Evolutionary conservation across 23 tunicate species (phyloP).

Genomic region (Aplidium turbinatum): DNA sequence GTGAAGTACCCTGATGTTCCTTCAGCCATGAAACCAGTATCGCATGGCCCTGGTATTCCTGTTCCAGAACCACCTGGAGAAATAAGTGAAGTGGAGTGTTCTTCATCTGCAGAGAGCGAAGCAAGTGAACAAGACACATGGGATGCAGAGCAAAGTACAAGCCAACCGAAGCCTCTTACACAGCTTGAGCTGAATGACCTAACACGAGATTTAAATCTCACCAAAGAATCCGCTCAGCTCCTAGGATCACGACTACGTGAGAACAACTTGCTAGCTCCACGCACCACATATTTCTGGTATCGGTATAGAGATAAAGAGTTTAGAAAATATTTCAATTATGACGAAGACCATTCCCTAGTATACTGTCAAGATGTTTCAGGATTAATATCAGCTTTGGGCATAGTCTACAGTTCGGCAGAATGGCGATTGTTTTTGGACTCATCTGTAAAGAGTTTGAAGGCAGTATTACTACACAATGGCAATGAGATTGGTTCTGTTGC

Average conservation of each 20-base stretch:
- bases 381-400: slow-evolving; percentile 22
- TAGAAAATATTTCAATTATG: slow-evolving; percentile 20
- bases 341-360: slow-evolving; percentile 30
- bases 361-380: slow-evolving; percentile 34
- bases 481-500: slow-evolving; percentile 28
- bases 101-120: slow-evolving; percentile 43
- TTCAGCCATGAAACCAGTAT: slow-evolving; percentile 21
- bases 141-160: slow-evolving; percentile 18
- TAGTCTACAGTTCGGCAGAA: slow-evolving; percentile 18
- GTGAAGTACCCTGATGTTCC: slow-evolving; percentile 36
- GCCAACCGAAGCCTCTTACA: slow-evolving; percentile 12
- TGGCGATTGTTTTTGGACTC: slow-evolving; percentile 38
- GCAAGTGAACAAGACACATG: slow-evolving; percentile 29
- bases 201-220: slow-evolving; percentile 36
- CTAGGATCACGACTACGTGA: slow-evolving; percentile 33
- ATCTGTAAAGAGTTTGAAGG: slow-evolving; percentile 22
- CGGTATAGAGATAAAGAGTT: slow-evolving; percentile 27
- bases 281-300: slow-evolving; percentile 31
- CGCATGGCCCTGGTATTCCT: slow-evolving; percentile 19
- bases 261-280: slow-evolving; percentile 22
- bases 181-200: slow-evolving; percentile 17
- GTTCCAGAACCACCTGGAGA: slow-evolving; percentile 21
- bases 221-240: slow-evolving; percentile 37
- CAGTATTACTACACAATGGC: slow-evolving; percentile 26
- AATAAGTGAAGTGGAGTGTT: slow-evolving; percentile 19